Percentiles rank a stretch among this genome's conserved stretches.
Evolutionary conservation across 2,113 vertebrate species (phyloP).

Genomic region (Orthochromis indermauri): DNA sequence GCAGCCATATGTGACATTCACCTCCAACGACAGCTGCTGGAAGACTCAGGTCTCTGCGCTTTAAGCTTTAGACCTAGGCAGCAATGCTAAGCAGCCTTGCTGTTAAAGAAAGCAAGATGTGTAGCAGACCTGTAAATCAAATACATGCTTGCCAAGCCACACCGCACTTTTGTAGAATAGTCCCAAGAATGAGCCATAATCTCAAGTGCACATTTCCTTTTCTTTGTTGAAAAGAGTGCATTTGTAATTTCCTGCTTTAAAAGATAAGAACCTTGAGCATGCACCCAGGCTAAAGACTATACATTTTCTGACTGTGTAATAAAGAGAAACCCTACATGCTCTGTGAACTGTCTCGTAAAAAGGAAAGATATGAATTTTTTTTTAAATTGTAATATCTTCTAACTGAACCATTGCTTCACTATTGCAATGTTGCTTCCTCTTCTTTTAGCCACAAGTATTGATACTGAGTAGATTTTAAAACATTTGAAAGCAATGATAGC

Average conservation of each 20-base stretch:
- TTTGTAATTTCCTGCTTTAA: slow-evolving; percentile 50
- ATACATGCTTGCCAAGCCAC: slow-evolving; percentile 39
- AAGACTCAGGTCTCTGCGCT: slow-evolving; percentile 35
- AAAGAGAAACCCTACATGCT: background rate
- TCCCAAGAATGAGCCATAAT: slow-evolving; percentile 64
- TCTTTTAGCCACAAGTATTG: background rate
- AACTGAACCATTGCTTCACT: background rate
- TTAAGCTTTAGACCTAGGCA: slow-evolving; percentile 69
- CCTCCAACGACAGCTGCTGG: slow-evolving; percentile 63
- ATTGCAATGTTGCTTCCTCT: background rate
- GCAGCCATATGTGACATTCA: slow-evolving; percentile 63
- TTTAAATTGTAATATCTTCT: background rate
- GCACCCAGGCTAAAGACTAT: slow-evolving; percentile 4
- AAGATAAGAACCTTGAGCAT: slow-evolving; percentile 29
- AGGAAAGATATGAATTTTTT: background rate
- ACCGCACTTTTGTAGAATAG: slow-evolving; percentile 4
- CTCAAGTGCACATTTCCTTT: slow-evolving; percentile 69
- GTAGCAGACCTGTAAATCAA: slow-evolving; percentile 72
- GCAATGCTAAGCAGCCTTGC: background rate
- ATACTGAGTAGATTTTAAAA: background rate
- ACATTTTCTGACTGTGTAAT: background rate
- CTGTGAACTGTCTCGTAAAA: background rate
- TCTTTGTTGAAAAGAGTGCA: slow-evolving; percentile 12
- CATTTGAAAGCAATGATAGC: background rate
- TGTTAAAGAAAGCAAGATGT: slow-evolving; percentile 54